Evolutionary conservation across 2,797 vertebrate species (phyloP).

Genomic region (Lagocephalus sceleratus): DNA sequence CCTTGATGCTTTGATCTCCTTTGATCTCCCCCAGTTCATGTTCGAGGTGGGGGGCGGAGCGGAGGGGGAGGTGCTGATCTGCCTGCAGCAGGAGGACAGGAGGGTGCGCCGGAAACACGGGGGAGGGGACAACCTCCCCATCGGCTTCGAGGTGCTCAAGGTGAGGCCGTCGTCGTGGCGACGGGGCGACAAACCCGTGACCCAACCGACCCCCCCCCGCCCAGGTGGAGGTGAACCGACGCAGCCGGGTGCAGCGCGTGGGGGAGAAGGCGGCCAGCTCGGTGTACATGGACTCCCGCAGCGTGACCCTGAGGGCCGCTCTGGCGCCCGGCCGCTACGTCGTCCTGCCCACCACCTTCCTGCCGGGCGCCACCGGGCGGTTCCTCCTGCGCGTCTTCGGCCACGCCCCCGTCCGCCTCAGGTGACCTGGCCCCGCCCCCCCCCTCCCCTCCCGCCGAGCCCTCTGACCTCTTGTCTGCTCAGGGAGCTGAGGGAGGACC

Average conservation of each 20-base stretch:
- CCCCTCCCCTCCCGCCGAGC: not conserved
- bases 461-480: not conserved
- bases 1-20: too few species aligned
- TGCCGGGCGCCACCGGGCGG: conserved; percentile 66
- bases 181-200: not conserved
- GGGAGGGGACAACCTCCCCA: conserved; percentile 78
- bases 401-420: conserved; percentile 65
- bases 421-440: conserved; percentile 47
- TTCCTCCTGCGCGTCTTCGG: conserved; percentile 82
- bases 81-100: conserved; percentile 82
- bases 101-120: conserved; percentile 75
- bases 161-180: conserved; percentile 46
- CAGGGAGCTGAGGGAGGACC: conserved; percentile 76
- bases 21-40: conserved; percentile 70
- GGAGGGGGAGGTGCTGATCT: conserved; percentile 79
- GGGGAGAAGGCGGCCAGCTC: conserved; percentile 78
- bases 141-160: conserved; percentile 82
- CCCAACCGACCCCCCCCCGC: not conserved
- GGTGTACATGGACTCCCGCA: conserved; percentile 83
- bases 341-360: conserved; percentile 81
- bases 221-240: conserved; percentile 82
- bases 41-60: conserved; percentile 70
- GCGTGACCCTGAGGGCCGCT: conserved; percentile 72
- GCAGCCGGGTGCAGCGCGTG: conserved; percentile 75
- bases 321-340: conserved; percentile 73